Evolutionary conservation across 2,797 vertebrate genomes (phyloP), one percentile per base, ranked within the genome.

Genomic region (Tympanoctomys barrerae): DNA sequence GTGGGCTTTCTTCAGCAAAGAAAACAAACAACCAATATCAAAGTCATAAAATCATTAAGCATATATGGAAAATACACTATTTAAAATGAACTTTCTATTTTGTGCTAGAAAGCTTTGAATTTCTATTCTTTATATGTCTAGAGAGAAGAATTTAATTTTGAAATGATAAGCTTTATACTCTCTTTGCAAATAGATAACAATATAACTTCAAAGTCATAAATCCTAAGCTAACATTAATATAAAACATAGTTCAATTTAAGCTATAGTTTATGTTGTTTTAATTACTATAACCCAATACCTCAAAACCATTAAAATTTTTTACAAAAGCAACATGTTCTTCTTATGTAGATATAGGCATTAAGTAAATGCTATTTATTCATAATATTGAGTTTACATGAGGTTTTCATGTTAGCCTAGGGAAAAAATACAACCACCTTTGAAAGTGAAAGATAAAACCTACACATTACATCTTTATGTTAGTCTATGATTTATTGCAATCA

Each of bases 111-210:
- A 92, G 92, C 28, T 31, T 91, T 85, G 52, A 81, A 93, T 91
- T 94, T 89, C 79, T 80, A 92, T 94, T 94, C 22, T 90, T 87
- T 90, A 62, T 83, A 90, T 36, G 97, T 66, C 81, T 94, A 5
- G 46, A 89, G 42, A 93, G 84, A 85, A 54, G 39, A 94, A 95
- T 95, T 96, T 94, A 91, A 96, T 95, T 96, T 94, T 94, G 86
- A 96, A 97, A 94, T 91, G 33, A 68, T 81, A 86, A 79, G 28
- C 42, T 95, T 96, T 94, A 91, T 73, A 91, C 39, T 87, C 11
- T 95, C 66, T 97, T 96, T 94, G 93, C 94, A 97, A 97, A 94
- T 10, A 96, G 6, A 71, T 94, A 95, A 75, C 87, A 96, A 94
- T 54, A 96, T 94, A 87, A 94, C 95, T 95, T 97, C 91, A 94